Base-by-base conservation (phyloP, 2,113 vertebrate species). In the Pavo muticus region DNA sequence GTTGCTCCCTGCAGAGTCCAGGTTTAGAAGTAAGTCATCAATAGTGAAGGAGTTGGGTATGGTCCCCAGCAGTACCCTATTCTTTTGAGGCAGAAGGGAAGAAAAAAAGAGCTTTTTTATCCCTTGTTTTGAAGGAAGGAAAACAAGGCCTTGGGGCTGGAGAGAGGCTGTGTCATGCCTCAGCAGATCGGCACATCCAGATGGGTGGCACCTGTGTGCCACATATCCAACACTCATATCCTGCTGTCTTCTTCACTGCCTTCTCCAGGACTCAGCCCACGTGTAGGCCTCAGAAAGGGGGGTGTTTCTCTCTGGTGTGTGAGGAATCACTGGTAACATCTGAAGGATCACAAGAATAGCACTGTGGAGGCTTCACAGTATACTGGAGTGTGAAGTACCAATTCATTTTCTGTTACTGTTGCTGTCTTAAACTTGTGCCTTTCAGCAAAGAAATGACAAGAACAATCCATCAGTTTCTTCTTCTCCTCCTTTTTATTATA, bases 321-420 rank as follows among this genome's bases (percentile, higher is more conserved):
- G 42, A 39, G 35, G 13, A 65, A 27, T 67, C 16, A 29, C n/a
- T 37, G 17, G 37, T 47, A 83, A 63, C 30, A 70, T 78, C 79
- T 88, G 65, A 78, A 64, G 59, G 79, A 87, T 68, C 72, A 19
- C 27, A 81, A 91, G 45, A 94, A 82, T 40, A 91, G 24, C 25
- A 56, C 45, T 89, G 17, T 27, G 24, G 32, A 91, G 45, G 15
- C 39, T 90, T 90, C 47, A 54, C 37, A 44, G 29, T 50, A 89
- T 64, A 57, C 40, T 89, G 72, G 21, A 50, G n/a, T 56, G 50
- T 87, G 94, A 89, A 69, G 40, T 89, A 44, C 50, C 56, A 73
- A 74, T 87, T 95, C 56, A 82, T 94, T 91, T 90, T 93, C 71
- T 89, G 6, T 81, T 81, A 40, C 54, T 69, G 32, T 64, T 74